Evolutionary conservation across 2,888 invertebrate genomes (phyloP).

Genomic region (Hanleya hanleyi): DNA sequence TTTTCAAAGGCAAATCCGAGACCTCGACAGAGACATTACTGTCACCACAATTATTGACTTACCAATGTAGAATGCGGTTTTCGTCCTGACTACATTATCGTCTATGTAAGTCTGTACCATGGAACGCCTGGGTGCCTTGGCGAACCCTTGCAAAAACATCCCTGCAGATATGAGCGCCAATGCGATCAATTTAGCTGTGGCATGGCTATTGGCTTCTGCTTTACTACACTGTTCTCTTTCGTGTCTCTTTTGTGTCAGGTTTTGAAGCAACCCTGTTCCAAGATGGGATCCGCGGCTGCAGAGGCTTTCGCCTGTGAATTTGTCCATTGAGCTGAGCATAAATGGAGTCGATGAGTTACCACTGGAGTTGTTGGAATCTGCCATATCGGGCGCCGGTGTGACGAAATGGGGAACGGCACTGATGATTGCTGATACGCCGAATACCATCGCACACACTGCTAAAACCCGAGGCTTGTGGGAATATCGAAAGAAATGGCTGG

Average conservation of each 20-base stretch:
- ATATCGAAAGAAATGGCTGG: constrained; percentile 37
- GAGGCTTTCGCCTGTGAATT: not conserved
- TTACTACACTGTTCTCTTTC: not conserved
- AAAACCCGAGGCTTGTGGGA: constrained; percentile 38
- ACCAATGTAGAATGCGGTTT: not conserved
- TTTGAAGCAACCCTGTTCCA: too few species aligned
- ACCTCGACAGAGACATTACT: too few species aligned
- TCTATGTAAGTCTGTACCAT: not conserved
- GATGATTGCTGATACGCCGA: constrained; percentile 26
- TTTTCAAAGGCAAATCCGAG: too few species aligned
- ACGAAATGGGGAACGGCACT: constrained; percentile 39
- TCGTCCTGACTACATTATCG: not conserved
- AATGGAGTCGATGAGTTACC: not conserved
- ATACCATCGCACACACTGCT: constrained; percentile 17
- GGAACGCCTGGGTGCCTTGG: not conserved
- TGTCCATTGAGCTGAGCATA: not conserved
- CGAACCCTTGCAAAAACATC: not conserved
- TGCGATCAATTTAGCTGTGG: not conserved
- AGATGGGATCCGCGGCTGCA: not conserved
- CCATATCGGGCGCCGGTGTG: not conserved
- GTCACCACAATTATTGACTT: too few species aligned
- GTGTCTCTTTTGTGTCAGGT: not conserved
- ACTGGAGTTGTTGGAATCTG: not conserved
- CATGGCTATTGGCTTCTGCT: not conserved
- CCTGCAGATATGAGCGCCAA: not conserved